These are phyloP conservation scores for Rhinichthys osculus DNA, from an alignment of 2,797 vertebrate species.

Conservation along the genomic window DNA sequence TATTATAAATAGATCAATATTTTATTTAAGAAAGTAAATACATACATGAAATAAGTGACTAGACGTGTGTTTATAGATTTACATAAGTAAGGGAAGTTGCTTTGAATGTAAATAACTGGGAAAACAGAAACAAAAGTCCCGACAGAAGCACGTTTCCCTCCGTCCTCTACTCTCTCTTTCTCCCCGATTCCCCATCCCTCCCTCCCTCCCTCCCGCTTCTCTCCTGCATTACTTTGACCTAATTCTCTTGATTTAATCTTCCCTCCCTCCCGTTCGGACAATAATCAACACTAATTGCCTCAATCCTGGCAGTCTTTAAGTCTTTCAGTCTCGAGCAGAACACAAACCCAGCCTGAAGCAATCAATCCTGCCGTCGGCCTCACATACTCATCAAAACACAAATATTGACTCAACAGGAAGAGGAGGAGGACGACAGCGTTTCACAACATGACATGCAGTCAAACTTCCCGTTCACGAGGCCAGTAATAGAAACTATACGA, in stretches of 20 bases:
- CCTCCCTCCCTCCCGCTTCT: slow-evolving; percentile 47
- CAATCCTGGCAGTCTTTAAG: slow-evolving; percentile 77
- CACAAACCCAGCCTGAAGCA: slow-evolving; percentile 55
- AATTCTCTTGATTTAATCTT: slow-evolving; percentile 81
- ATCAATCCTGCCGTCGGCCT: background rate
- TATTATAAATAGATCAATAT: background rate
- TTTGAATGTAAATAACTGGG: background rate
- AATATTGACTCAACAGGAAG: slow-evolving; percentile 23
- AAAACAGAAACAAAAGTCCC: background rate
- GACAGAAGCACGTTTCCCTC: slow-evolving; percentile 2
- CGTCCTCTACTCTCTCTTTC: slow-evolving; percentile 38
- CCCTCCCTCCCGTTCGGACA: slow-evolving; percentile 65
- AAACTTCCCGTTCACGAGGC: background rate
- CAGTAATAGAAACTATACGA: background rate
- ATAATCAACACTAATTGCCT: slow-evolving; percentile 79
- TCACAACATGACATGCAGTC: background rate
- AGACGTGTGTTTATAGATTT: background rate
- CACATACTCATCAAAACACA: background rate
- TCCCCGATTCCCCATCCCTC: slow-evolving; percentile 23
- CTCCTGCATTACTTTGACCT: slow-evolving; percentile 77
- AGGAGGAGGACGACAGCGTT: background rate
- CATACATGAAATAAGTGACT: background rate
- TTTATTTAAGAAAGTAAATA: background rate
- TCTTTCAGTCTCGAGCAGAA: slow-evolving; percentile 63
- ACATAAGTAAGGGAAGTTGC: too few relatives aligned